Evolutionary conservation across 2,888 invertebrate genomes (phyloP).

Genomic region (Mamestra brassicae): DNA sequence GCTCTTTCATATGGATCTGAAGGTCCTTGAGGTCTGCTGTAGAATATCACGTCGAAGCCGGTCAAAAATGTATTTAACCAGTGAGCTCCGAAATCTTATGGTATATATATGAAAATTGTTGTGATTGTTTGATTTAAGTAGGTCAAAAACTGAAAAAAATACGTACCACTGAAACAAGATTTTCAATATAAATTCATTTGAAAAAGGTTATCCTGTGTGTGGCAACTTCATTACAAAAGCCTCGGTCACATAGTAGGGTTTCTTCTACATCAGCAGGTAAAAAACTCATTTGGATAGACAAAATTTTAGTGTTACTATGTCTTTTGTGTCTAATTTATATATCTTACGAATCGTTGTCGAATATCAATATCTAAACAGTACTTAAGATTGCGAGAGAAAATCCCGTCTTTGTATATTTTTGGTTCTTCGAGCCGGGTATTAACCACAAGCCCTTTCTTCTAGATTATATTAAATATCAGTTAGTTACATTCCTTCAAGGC

Average conservation of each 20-base stretch:
- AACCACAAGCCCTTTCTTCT: constrained; percentile 4
- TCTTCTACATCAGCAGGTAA: too few species aligned
- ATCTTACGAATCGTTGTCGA: background rate
- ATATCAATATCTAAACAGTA: background rate
- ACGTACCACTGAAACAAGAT: too few species aligned
- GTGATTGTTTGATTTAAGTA: too few species aligned
- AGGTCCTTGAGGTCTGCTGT: background rate
- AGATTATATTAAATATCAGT: constrained; percentile 40
- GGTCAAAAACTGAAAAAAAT: too few species aligned
- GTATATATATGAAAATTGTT: too few species aligned
- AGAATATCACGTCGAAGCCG: background rate
- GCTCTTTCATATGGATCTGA: background rate
- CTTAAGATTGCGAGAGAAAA: background rate
- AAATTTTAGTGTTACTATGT: background rate
- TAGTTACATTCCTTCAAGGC: constrained; percentile 29
- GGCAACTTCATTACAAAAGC: too few species aligned
- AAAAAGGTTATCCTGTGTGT: too few species aligned
- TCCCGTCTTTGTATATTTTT: background rate
- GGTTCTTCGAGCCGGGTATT: constrained; percentile 6
- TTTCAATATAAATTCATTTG: too few species aligned
- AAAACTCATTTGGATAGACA: background rate
- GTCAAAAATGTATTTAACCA: too few species aligned
- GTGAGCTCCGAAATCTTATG: too few species aligned
- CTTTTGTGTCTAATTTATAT: background rate
- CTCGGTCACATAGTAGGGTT: background rate